phyloP scores from a whole-genome alignment of 2,797 vertebrate genomes.

The Gobionotothen gibberifrons region DNA sequence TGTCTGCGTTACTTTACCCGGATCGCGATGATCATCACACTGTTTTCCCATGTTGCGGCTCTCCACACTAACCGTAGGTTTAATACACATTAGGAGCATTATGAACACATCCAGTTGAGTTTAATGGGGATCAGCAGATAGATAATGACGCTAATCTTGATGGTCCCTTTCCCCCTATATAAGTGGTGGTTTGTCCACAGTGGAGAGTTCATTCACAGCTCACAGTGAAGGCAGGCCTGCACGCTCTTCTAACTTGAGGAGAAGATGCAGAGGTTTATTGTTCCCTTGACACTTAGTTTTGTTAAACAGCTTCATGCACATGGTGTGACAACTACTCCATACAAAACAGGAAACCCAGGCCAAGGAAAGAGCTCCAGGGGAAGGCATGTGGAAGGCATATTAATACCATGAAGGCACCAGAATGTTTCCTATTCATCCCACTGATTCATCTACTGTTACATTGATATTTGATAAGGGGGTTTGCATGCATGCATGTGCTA shows the following conservation, averaged over 20 bases:
- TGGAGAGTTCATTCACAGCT: conserved; percentile 47
- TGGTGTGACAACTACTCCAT: neutral
- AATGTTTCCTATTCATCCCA: too few species aligned
- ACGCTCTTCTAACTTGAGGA: conserved; percentile 50
- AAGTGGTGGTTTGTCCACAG: neutral
- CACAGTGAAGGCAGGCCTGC: conserved; percentile 46
- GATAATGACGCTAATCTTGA: conserved; percentile 4
- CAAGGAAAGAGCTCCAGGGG: neutral
- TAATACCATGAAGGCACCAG: too few species aligned
- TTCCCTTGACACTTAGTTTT: conserved; percentile 5
- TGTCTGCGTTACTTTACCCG: conserved; percentile 29
- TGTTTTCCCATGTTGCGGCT: neutral
- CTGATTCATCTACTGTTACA: neutral
- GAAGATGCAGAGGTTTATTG: conserved; percentile 35
- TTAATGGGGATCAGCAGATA: neutral
- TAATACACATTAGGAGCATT: neutral
- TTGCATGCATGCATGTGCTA: neutral
- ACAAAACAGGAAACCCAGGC: neutral
- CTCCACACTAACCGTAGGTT: neutral
- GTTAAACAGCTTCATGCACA: conserved; percentile 23
- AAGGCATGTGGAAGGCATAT: neutral
- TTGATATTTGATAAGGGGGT: neutral
- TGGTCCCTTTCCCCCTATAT: neutral
- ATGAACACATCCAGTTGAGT: conserved; percentile 17
- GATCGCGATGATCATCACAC: neutral